These are phyloP conservation scores for Latrodectus geometricus DNA, from an alignment of 1,140 invertebrate species.

Conservation along the genomic window DNA sequence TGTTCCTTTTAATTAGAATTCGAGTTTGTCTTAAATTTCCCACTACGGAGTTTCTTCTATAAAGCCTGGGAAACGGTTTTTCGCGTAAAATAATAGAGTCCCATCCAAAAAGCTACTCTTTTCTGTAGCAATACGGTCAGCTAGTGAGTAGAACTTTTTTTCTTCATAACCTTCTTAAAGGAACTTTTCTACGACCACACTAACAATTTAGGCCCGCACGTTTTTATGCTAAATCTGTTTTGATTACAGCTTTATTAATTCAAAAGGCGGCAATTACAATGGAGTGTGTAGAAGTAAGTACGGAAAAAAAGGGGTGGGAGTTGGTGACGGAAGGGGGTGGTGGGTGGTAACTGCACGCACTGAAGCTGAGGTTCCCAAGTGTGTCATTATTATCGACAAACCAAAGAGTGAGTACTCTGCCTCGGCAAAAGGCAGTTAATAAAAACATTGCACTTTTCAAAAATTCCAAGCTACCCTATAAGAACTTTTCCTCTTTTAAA, in stretches of 20 bases:
- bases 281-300: slow-evolving; percentile 2
- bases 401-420: slow-evolving; percentile 21
- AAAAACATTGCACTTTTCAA: slow-evolving; percentile 60
- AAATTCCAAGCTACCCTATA: slow-evolving; percentile 42
- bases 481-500: slow-evolving; percentile 62
- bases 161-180: slow-evolving; percentile 1
- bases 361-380: slow-evolving; percentile 23
- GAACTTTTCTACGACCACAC: slow-evolving; percentile 20
- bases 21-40: slow-evolving; percentile 61
- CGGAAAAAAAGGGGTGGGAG: not conserved
- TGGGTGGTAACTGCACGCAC: not conserved
- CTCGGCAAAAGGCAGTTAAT: slow-evolving; percentile 51
- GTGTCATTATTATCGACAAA: slow-evolving; percentile 52
- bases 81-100: slow-evolving; percentile 53
- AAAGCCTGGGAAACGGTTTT: not conserved
- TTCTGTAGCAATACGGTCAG: slow-evolving; percentile 42
- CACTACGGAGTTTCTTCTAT: slow-evolving; percentile 44
- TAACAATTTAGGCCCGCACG: slow-evolving; percentile 57
- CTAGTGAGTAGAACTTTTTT: slow-evolving; percentile 22
- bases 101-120: slow-evolving; percentile 50
- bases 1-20: slow-evolving; percentile 62
- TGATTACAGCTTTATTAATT: slow-evolving; percentile 62
- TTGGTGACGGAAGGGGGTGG: not conserved
- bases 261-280: slow-evolving; percentile 62
- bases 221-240: slow-evolving; percentile 63